A percentile compares a stretch with the other conserved stretches of the same genome.
Evolutionary conservation across 2,797 vertebrate species (phyloP).

Genomic region (Graptemys geographica): DNA sequence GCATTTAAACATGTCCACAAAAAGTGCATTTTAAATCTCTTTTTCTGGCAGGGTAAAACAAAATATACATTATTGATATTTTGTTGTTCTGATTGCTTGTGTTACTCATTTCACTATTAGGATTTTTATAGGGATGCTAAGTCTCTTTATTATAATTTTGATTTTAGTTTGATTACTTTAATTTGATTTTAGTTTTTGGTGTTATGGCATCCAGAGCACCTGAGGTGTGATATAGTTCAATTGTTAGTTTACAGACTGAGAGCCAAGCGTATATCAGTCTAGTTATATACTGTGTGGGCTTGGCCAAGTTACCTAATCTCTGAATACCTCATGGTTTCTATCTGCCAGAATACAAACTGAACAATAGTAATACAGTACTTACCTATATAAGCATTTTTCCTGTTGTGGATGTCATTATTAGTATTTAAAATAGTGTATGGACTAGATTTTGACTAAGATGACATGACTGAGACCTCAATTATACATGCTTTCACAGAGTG

Average conservation of each 20-base stretch:
- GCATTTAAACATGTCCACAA: background rate
- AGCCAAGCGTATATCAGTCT: background rate
- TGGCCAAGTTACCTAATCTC: background rate
- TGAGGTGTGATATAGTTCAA: background rate
- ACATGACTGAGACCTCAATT: constrained; percentile 44
- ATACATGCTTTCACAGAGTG: background rate
- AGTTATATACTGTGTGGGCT: background rate
- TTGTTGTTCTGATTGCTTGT: background rate
- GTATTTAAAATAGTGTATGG: constrained; percentile 48
- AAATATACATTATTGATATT: background rate
- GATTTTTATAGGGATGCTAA: background rate
- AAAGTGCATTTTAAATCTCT: background rate
- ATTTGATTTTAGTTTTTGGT: background rate
- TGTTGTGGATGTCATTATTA: background rate
- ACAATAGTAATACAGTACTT: constrained; percentile 28
- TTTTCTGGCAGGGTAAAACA: background rate
- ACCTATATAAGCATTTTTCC: background rate
- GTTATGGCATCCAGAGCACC: background rate
- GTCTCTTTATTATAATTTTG: background rate
- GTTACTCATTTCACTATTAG: background rate
- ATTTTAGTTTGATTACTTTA: background rate
- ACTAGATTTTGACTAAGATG: constrained; percentile 53
- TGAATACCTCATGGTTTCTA: constrained; percentile 17
- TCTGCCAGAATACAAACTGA: constrained; percentile 19
- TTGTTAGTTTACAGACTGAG: background rate